A percentile compares a stretch with the other conserved stretches of the same genome.
phyloP scores from a whole-genome alignment of 2,797 vertebrate species.

The Aplochiton taeniatus region DNA sequence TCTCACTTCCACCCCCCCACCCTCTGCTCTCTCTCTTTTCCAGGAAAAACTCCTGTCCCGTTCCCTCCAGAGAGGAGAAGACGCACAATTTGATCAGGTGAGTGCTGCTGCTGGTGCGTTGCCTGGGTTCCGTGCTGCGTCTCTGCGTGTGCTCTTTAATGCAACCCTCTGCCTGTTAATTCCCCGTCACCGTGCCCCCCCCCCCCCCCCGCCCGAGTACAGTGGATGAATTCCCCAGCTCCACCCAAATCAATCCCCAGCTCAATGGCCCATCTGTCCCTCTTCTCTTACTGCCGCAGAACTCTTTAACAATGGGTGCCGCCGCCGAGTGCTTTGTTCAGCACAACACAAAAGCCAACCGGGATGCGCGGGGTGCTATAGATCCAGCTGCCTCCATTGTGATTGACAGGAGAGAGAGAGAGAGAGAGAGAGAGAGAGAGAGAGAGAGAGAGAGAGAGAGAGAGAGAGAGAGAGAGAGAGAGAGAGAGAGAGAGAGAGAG shows the following conservation, averaged over 20 bases:
- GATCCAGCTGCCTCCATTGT: constrained; percentile 70
- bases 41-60: constrained; percentile 97
- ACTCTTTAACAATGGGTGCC: constrained; percentile 64
- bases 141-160: constrained; percentile 2
- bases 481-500: constrained; percentile 7
- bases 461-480: constrained; percentile 19
- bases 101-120: constrained; percentile 28
- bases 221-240: constrained; percentile 42
- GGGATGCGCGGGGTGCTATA: constrained; percentile 69
- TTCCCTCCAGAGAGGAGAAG: constrained; percentile 98
- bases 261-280: constrained; percentile 53
- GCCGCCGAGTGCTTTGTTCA: constrained; percentile 76
- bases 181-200: constrained; percentile 18
- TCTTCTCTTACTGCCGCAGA: constrained; percentile 66
- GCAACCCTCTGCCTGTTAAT: constrained; percentile 10
- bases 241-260: constrained; percentile 49
- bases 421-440: constrained; percentile 38
- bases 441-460: constrained; percentile 4
- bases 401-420: constrained; percentile 53
- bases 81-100: constrained; percentile 99
- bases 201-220: constrained; percentile 8
- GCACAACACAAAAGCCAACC: constrained; percentile 70
- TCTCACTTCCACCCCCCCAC: constrained; percentile 1
- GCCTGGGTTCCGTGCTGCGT: not conserved
- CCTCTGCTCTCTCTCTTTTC: not conserved